Base-by-base conservation (phyloP, 1,140 invertebrate species). In the Euglossa dilemma region DNA sequence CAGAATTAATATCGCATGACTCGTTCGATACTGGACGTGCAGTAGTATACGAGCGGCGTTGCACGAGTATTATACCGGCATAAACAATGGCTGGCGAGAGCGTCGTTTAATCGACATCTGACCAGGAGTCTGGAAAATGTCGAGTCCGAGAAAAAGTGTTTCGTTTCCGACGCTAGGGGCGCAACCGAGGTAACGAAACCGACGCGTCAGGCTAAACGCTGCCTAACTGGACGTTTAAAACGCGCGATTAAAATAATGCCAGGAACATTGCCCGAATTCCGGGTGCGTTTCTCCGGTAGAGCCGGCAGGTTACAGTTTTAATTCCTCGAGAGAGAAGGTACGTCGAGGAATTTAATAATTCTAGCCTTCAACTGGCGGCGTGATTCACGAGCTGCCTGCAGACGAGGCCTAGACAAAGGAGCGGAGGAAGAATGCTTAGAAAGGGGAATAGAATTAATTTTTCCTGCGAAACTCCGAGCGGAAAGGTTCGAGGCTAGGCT, bases 261-360 rank as follows among this genome's bases (percentile, higher is more conserved):
- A 12, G n/a, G 25, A 47, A 9, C 7, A 54, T 71, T 36, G 69
- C 36, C 18, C 54, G 50, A 71, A 71, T 71, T 57, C 54, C 71
- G 7, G n/a, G 36, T 14, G 45, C 6, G 23, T 75, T 23, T 50
- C 74, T 5, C 8, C 6, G 0, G 23, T 4, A 1, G 23, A 16
- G 28, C 6, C 50, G 12, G 4, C 25, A 43, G 6, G 23, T 18
- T 80, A 23, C 57, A 28, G 57, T 66, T 80, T 80, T 80, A 80
- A 74, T 80, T 74, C 7, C 36, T 28, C 7, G 59, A 11, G 50
- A 11, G 50, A 23, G 50, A n/a, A 80, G 20, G 12, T 25, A 14
- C 50, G 25, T 23, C 20, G 6, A 0, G 78, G 70, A 73, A 80
- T 66, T 80, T 80, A 66, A 56, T 80, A 80, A 80, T 74, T 74